These are phyloP conservation scores for Amiota mariae DNA, from an alignment of 2,888 invertebrate species.

Conservation along the genomic window DNA sequence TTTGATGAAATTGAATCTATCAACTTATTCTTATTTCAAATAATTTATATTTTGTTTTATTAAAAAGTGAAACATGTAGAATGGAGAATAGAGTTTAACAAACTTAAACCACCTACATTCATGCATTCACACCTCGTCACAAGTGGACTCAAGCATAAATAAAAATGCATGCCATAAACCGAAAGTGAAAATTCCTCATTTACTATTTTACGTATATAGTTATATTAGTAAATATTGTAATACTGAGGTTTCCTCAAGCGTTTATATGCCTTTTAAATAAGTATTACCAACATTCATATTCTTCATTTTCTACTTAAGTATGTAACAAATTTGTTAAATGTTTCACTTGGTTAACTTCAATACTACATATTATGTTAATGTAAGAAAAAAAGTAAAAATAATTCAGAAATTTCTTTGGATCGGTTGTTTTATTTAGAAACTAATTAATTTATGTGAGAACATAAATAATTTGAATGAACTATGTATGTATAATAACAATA, in stretches of 20 bases:
- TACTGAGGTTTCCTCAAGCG: slow-evolving; percentile 8
- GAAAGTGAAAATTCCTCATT: slow-evolving; percentile 6
- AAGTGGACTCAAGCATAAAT: not conserved
- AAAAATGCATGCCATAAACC: not conserved
- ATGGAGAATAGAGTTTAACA: not conserved
- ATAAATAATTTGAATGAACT: slow-evolving; percentile 41
- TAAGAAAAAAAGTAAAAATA: not conserved
- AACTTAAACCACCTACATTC: not conserved
- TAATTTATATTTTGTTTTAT: no score
- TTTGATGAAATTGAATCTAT: no score
- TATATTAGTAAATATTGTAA: no score
- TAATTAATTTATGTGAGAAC: slow-evolving; percentile 14
- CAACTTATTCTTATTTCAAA: no score
- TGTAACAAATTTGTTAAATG: not conserved
- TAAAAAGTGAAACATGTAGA: no score
- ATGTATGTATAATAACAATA: not conserved
- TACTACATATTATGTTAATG: not conserved
- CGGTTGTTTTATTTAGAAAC: not conserved
- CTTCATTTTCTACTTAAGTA: not conserved
- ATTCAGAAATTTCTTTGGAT: not conserved
- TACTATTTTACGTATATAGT: no score
- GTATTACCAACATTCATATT: slow-evolving; percentile 11
- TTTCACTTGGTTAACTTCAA: slow-evolving; percentile 12
- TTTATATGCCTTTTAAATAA: not conserved
- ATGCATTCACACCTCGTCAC: not conserved